These are phyloP conservation scores for Zaprionus bogoriensis DNA, from an alignment of 2,888 invertebrate genomes.

Conservation along the genomic window DNA sequence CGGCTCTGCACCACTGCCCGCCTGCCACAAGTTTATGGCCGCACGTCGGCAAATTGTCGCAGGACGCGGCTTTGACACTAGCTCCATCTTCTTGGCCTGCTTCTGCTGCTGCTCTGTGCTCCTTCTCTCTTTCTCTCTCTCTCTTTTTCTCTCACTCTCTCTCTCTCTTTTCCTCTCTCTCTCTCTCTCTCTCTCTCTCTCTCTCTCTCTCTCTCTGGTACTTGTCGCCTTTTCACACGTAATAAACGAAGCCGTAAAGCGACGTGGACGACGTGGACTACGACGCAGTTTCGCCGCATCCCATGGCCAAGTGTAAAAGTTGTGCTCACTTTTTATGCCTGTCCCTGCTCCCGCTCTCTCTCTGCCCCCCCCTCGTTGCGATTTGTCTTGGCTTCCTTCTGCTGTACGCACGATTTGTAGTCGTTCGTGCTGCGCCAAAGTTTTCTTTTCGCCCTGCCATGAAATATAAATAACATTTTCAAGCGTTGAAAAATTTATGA, in stretches of 20 bases:
- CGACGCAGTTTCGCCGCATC: slow-evolving; percentile 11
- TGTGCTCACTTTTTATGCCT: slow-evolving; percentile 26
- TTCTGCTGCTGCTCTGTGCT: background rate
- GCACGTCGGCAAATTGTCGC: slow-evolving; percentile 54
- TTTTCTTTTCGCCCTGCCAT: slow-evolving; percentile 66
- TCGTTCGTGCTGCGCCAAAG: slow-evolving; percentile 75
- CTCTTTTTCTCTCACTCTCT: background rate
- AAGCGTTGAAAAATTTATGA: slow-evolving; percentile 77
- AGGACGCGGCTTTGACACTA: slow-evolving; percentile 18
- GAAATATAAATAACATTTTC: slow-evolving; percentile 79
- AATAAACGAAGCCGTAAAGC: slow-evolving; percentile 75
- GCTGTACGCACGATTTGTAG: slow-evolving; percentile 74
- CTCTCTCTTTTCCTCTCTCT: too few species aligned
- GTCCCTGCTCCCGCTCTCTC: background rate
- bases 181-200: background rate
- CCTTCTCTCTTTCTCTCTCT: background rate
- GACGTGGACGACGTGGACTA: slow-evolving; percentile 40
- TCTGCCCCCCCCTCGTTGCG: slow-evolving; percentile 2
- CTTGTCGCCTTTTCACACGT: slow-evolving; percentile 68
- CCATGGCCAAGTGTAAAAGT: slow-evolving; percentile 57
- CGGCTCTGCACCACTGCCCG: background rate
- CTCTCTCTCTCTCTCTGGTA: slow-evolving; percentile 12
- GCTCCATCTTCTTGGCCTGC: background rate
- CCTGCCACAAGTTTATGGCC: slow-evolving; percentile 56
- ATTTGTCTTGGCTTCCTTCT: slow-evolving; percentile 50